Base-by-base conservation (phyloP, 1,140 invertebrate genomes). In the Drosophila subobscura region DNA sequence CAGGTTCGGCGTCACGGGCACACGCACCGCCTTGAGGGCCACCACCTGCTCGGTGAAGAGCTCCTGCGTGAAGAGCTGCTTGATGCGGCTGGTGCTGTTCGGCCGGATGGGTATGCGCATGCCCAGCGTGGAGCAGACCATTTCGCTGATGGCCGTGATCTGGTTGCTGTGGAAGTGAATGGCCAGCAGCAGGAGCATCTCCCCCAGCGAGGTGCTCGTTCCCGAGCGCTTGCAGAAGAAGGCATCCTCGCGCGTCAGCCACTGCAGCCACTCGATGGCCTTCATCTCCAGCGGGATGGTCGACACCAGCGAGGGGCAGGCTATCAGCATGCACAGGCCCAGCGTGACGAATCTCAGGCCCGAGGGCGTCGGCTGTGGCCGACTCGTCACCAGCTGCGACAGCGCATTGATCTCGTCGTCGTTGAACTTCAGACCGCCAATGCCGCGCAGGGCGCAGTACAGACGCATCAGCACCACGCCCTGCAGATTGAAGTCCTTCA, bases 1-100 rank as follows among this genome's bases (percentile, higher is more conserved):
- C 5, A 99, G 92, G 86, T 96, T 96, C 1, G 94, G 94, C 0
- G 98, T 99, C 0, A 99, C 98, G 0, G 98, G 97, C 16, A 99
- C 97, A 90, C 97, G 97, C 0, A 99, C 97, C 1, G 98, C 98
- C 92, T 99, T 98, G 16, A 97, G 94, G 0, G 98, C 98, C 1
- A 99, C 97, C 37, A 99, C 97, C 93, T 99, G 97, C 92, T 99
- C 98, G 1, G 97, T 99, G 90, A 99, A 99, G 72, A 99, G 97
- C 90, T 99, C 98, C 84, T 98, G 97, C 2, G 97, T 99, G 84
- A 99, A 99, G 27, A 99, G 97, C 79, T 97, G 96, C 85, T 98
- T 98, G 92, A 99, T 97, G 52, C 97, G 93, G 0, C 96, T 96
- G 70, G 99, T 94, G 84, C 97, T 97, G 90, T 98, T 98, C 0